These are phyloP conservation scores for Suricata suricatta DNA, from an alignment of 2,113 vertebrate species.

Conservation along the genomic window DNA sequence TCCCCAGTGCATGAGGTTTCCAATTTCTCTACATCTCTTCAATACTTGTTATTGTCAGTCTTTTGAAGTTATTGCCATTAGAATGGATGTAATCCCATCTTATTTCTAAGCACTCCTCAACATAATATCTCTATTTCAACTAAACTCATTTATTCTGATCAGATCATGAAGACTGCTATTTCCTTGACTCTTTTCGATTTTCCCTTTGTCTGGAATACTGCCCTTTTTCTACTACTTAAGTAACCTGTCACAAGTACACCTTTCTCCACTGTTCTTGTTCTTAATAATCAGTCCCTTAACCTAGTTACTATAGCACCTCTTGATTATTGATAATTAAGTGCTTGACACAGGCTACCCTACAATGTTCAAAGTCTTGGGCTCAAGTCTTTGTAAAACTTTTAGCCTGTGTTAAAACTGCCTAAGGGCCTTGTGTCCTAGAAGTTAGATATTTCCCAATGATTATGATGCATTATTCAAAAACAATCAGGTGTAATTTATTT, in stretches of 20 bases:
- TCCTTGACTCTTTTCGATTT: neutral
- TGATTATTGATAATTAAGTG: neutral
- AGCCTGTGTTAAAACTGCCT: neutral
- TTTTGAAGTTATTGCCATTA: neutral
- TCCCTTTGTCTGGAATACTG: neutral
- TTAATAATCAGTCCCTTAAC: neutral
- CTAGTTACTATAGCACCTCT: neutral
- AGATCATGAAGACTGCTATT: neutral
- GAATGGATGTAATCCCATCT: neutral
- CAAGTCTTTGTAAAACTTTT: no score
- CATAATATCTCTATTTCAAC: neutral
- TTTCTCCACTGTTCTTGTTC: neutral
- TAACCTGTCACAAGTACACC: neutral
- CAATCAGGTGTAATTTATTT: neutral
- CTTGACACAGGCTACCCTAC: neutral
- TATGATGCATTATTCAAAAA: neutral
- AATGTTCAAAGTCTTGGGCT: no score
- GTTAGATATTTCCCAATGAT: neutral
- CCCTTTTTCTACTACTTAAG: neutral
- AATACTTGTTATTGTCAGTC: neutral
- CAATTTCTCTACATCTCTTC: neutral
- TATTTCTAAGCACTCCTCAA: conserved; percentile 1
- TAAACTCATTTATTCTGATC: neutral
- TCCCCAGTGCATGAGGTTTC: neutral
- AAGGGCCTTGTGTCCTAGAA: neutral